A percentile compares a stretch with the other conserved stretches of the same genome.
These are phyloP conservation scores for Hemicrepidius hirtus DNA, from an alignment of 2,888 invertebrate genomes.

Conservation along the genomic window DNA sequence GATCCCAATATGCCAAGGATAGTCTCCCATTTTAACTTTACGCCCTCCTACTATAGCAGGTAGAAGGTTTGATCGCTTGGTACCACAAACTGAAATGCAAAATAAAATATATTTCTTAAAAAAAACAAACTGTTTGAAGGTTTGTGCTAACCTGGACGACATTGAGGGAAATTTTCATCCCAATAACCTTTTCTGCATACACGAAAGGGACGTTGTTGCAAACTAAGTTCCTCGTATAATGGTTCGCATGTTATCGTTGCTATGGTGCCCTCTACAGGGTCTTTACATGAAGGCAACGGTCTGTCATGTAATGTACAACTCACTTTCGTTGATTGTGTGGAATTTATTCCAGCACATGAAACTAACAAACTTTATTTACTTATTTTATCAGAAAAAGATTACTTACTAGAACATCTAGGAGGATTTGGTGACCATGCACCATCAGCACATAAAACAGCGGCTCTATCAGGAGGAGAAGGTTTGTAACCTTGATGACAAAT, in stretches of 20 bases:
- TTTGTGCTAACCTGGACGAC: slow-evolving; percentile 44
- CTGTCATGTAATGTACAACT: slow-evolving; percentile 20
- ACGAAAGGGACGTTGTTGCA: slow-evolving; percentile 16
- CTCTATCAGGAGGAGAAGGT: neutral
- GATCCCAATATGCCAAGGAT: slow-evolving; percentile 66
- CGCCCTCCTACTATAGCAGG: slow-evolving; percentile 21
- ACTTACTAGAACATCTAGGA: slow-evolving; percentile 35
- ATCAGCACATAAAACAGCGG: slow-evolving; percentile 13
- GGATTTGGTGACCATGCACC: slow-evolving; percentile 23
- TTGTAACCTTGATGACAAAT: slow-evolving; percentile 50
- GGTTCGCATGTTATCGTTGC: slow-evolving; percentile 59
- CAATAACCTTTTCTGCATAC: slow-evolving; percentile 43
- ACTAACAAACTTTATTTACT: neutral
- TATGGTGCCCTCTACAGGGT: slow-evolving; percentile 57
- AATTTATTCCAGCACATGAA: neutral
- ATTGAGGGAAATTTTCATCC: slow-evolving; percentile 34
- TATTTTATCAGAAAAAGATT: neutral
- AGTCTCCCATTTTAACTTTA: slow-evolving; percentile 3
- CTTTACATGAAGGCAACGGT: slow-evolving; percentile 6
- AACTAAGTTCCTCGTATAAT: slow-evolving; percentile 59
- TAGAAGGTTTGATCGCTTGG: slow-evolving; percentile 59
- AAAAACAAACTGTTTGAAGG: no score
- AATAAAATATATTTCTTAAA: no score
- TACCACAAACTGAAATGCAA: slow-evolving; percentile 67
- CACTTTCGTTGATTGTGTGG: slow-evolving; percentile 28